Evolutionary conservation across 2,113 vertebrate species (phyloP), one percentile per base, ranked within the genome.

Genomic region (Tenebrosternarchus preto): DNA sequence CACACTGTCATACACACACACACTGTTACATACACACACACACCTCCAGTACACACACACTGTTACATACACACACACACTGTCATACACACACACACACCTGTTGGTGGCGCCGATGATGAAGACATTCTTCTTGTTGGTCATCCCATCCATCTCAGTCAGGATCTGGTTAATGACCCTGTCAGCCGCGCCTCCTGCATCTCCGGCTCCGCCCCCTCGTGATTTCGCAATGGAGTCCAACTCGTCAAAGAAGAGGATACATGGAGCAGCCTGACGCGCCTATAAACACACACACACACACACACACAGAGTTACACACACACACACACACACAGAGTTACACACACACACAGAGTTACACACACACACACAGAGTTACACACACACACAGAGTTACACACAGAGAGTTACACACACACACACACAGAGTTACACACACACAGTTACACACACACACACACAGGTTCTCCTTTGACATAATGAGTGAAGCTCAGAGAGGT

Each of bases 121-220:
- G 77, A 90, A 89, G 43, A 88, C 88, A 11, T 88, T 89, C 73
- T 89, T 89, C 75, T 89, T 89, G 85, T 86, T 81, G 63, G 72
- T 85, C 87, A 89, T 89, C 55, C 88, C 88, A 9, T 89, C 88
- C 88, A 89, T 89, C 61, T 89, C 88, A 0, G 88, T 89, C 29
- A 89, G 82, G 67, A 89, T 88, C 82, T 89, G 88, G 67, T 89
- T 89, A 61, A 89, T 89, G 31, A 89, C 88, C 4, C 88, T 68
- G 56, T 89, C 88, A 0, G 86, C 83, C 5, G 88, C 88, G 0
- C 88, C 88, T 5, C 88, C 88, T 0, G 82, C 86, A 39, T 88
- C 88, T 6, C 88, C 87, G 1, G 76, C 82, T n/a, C 78, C 82
- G 0, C 88, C 88, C n/a, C 88, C 86, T 4, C 87, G 80, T 1